Conservation (phyloP, 2,113 vertebrate genomes). For the Smithornis capensis region DNA sequence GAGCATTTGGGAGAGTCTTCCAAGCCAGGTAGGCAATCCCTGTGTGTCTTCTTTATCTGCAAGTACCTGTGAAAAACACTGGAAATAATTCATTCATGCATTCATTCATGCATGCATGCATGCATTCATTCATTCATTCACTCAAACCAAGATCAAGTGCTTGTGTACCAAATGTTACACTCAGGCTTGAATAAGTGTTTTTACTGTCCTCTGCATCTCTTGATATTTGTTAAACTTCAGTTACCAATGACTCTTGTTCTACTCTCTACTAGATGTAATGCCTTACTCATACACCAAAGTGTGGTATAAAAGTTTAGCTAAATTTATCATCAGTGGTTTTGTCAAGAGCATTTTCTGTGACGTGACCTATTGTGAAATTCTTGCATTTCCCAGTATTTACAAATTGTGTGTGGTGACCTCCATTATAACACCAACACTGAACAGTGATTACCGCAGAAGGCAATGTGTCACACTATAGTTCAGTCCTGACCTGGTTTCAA, state of each 20-base stretch:
- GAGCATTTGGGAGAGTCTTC: constrained; percentile 96
- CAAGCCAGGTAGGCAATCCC: constrained; percentile 88
- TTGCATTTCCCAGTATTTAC: not conserved
- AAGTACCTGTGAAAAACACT: not conserved
- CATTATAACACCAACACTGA: not conserved
- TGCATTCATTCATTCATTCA: not conserved
- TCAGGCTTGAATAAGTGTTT: not conserved
- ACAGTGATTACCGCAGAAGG: not conserved
- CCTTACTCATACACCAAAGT: not conserved
- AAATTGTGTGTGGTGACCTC: not conserved
- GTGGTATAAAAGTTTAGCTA: not conserved
- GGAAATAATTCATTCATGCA: not conserved
- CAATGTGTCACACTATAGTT: not conserved
- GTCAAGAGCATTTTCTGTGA: not conserved
- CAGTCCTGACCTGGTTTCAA: not conserved
- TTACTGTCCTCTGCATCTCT: not conserved
- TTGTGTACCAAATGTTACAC: not conserved
- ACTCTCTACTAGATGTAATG: not conserved
- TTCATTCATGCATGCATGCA: not conserved
- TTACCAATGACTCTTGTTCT: not conserved
- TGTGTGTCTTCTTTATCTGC: not conserved
- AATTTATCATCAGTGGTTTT: not conserved
- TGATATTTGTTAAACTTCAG: not conserved
- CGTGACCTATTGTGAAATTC: not conserved
- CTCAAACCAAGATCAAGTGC: not conserved